Conservation (phyloP, 2,113 vertebrate genomes). For the Phoxinus phoxinus region DNA sequence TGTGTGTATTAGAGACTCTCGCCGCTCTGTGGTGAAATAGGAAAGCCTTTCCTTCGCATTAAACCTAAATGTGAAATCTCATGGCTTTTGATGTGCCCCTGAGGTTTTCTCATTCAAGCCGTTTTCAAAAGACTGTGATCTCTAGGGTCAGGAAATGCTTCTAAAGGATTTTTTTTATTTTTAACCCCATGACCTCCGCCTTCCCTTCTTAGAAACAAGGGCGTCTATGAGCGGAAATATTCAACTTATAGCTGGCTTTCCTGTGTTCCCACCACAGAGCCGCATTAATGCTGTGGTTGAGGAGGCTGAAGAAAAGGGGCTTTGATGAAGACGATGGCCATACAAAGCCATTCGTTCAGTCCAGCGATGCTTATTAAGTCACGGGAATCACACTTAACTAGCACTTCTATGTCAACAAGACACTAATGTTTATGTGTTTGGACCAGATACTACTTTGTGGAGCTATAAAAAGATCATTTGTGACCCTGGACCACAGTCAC, state of each 20-base stretch:
- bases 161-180: slow-evolving; percentile 55
- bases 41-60: slow-evolving; percentile 33
- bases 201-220: slow-evolving; percentile 28
- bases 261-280: slow-evolving; percentile 28
- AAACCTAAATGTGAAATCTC: slow-evolving; percentile 55
- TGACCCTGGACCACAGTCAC: too few relatives aligned
- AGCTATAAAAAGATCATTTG: neutral
- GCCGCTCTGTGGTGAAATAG: neutral
- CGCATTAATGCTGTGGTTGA: neutral
- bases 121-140: slow-evolving; percentile 32
- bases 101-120: slow-evolving; percentile 46
- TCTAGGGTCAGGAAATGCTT: slow-evolving; percentile 67
- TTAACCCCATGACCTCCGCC: neutral
- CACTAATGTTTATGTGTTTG: neutral
- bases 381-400: neutral
- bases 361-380: neutral
- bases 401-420: neutral
- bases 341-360: neutral
- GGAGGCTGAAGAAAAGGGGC: neutral
- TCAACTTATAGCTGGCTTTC: slow-evolving; percentile 41
- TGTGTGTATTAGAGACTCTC: neutral
- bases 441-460: neutral
- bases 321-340: neutral
- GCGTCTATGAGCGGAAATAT: neutral
- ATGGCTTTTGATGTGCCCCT: slow-evolving; percentile 71